Percentiles rank a stretch among this genome's conserved stretches.
phyloP scores from a whole-genome alignment of 2,797 vertebrate species.

The Emys orbicularis region DNA sequence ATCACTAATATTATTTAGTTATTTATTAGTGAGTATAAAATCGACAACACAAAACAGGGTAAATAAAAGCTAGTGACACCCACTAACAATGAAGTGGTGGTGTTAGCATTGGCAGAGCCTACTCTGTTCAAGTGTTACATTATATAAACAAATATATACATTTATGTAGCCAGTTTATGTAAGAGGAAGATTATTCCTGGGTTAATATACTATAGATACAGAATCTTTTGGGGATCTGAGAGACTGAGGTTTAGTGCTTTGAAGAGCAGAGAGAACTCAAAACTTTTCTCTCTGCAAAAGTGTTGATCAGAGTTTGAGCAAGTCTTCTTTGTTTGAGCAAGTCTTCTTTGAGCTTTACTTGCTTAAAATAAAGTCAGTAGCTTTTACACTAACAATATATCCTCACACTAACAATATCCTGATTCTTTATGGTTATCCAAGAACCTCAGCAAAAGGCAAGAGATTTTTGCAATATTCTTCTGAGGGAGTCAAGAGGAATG shows the following conservation, averaged over 20 bases:
- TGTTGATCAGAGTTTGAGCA: background rate
- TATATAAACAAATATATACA: background rate
- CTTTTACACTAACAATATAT: background rate
- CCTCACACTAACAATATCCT: background rate
- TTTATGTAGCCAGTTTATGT: background rate
- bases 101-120: background rate
- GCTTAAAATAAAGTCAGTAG: background rate
- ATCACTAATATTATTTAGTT: background rate
- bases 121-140: background rate
- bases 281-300: background rate
- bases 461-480: background rate
- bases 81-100: rapidly evolving
- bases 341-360: background rate
- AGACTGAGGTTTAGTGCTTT: background rate
- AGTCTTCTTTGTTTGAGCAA: background rate
- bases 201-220: background rate
- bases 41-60: background rate
- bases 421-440: rapidly evolving
- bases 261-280: background rate
- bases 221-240: background rate
- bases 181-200: background rate
- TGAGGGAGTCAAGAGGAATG: background rate
- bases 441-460: background rate
- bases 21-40: background rate
- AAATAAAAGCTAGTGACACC: background rate